Evolutionary conservation across 2,113 vertebrate genomes (phyloP), one percentile per base, ranked within the genome.

Genomic region (Micronycteris hirsuta): DNA sequence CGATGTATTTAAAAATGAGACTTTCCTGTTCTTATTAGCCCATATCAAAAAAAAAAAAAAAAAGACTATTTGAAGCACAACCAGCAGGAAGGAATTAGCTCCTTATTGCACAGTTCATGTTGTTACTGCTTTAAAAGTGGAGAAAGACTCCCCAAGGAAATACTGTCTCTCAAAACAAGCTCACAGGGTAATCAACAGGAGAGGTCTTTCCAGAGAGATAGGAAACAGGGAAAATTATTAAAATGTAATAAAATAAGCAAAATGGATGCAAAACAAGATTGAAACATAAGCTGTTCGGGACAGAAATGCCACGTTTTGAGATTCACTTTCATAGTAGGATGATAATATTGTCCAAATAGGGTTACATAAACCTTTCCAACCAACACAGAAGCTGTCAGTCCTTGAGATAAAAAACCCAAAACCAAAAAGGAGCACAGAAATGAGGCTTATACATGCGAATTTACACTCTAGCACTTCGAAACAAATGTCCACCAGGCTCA

Each of bases 21-120:
- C 96, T 91, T 97, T 96, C 95, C 95, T 97, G 96, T 86, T 96
- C 97, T 96, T 97, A 98, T 98, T 96, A 97, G 91, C 82, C 73
- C 6, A 52, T 95, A 97, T 97, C 56, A 56, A 56, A 56, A 56
- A 96, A 97, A 54, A 54, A 56, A 56, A 96, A 97, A 93, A 97
- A 95, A 97, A 91, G 86, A 94, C 96, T 97, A 73, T 89, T 77
- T 91, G 96, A 97, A 96, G 93, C 45, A 96, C 86, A 93, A 97
- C 90, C 89, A 70, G 91, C 85, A 81, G 85, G 85, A 96, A 86
- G 94, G 91, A 97, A 97, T 86, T 95, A 95, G 93, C 19, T 97
- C 95, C 95, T 96, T 95, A 97, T 96, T 92, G 89, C 91, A 96
- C 26, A 19, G 88, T 93, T 86, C 94, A 94, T 70, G 73, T 92